Conservation (phyloP, 2,797 vertebrate genomes). For the Enteromius afrohamiltoni region DNA sequence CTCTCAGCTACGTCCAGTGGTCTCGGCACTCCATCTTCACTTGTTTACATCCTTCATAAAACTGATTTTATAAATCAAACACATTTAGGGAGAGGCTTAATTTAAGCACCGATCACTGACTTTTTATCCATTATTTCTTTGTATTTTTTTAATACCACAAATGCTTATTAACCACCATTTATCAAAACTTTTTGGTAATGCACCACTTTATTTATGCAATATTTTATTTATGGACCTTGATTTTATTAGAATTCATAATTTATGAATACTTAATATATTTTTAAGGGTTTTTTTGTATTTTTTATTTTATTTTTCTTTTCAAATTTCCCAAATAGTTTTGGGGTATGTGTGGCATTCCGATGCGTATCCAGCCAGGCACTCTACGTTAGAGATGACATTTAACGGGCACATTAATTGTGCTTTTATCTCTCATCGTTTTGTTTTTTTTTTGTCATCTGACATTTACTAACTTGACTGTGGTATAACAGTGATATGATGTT, state of each 20-base stretch:
- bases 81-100: not conserved
- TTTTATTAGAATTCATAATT: constrained; percentile 31
- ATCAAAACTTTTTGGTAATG: constrained; percentile 22
- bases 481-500: constrained; percentile 25
- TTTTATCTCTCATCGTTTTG: constrained; percentile 50
- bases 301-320: too few relatives aligned
- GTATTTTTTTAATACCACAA: constrained; percentile 14
- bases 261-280: constrained; percentile 51
- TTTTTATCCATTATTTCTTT: not conserved
- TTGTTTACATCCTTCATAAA: not conserved
- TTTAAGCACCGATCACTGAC: constrained; percentile 1
- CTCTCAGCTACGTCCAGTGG: constrained; percentile 3
- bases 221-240: constrained; percentile 39
- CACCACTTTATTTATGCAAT: constrained; percentile 47
- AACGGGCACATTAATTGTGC: constrained; percentile 69
- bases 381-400: constrained; percentile 75
- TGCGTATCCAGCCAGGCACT: constrained; percentile 68
- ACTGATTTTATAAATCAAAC: constrained; percentile 41
- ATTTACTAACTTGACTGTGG: constrained; percentile 5
- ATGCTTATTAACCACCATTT: not conserved
- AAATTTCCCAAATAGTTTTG: not conserved
- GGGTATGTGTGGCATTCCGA: constrained; percentile 50
- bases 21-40: constrained; percentile 14
- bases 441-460: constrained; percentile 35
- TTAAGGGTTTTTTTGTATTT: constrained; percentile 3